Percentiles rank a stretch among this genome's conserved stretches.
Evolutionary conservation across 2,888 invertebrate species (phyloP).

Genomic region (Nycteola revayana): DNA sequence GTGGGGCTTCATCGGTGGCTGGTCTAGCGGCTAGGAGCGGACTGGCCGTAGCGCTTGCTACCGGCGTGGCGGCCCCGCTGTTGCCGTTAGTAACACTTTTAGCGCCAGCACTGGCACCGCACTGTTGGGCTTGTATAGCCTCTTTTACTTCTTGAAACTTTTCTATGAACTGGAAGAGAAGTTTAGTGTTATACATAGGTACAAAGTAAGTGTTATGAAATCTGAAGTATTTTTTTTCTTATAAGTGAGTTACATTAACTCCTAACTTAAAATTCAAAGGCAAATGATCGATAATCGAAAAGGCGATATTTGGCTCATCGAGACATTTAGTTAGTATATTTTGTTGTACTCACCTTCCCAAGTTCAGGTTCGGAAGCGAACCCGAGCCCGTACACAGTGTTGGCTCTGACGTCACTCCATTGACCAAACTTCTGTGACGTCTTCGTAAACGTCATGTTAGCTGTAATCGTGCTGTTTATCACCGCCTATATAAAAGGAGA

Average conservation of each 20-base stretch:
- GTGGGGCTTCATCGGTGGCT: constrained; percentile 65
- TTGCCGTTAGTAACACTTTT: constrained; percentile 64
- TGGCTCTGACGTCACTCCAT: constrained; percentile 98
- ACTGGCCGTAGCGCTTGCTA: constrained; percentile 93
- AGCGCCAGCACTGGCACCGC: constrained; percentile 31
- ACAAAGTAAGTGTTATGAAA: too few relatives aligned
- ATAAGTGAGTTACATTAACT: neutral
- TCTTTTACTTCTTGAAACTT: constrained; percentile 99
- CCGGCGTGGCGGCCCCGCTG: constrained; percentile 89
- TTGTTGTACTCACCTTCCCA: constrained; percentile 91
- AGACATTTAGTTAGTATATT: too few relatives aligned
- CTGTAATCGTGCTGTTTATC: constrained; percentile 98
- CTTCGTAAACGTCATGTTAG: constrained; percentile 99
- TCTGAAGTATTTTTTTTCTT: too few relatives aligned
- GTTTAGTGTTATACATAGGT: too few relatives aligned
- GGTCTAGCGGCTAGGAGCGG: constrained; percentile 85
- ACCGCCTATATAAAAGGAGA: constrained; percentile 89
- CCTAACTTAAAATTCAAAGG: neutral
- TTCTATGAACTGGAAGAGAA: constrained; percentile 94
- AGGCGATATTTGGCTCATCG: too few relatives aligned
- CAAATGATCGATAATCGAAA: neutral
- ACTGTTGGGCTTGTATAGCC: constrained; percentile 86
- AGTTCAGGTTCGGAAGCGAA: constrained; percentile 97
- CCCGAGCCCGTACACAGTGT: constrained; percentile 98
- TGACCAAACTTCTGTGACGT: constrained; percentile 99